phyloP scores from a whole-genome alignment of 2,113 vertebrate genomes.

The Tragelaphus strepsiceros region DNA sequence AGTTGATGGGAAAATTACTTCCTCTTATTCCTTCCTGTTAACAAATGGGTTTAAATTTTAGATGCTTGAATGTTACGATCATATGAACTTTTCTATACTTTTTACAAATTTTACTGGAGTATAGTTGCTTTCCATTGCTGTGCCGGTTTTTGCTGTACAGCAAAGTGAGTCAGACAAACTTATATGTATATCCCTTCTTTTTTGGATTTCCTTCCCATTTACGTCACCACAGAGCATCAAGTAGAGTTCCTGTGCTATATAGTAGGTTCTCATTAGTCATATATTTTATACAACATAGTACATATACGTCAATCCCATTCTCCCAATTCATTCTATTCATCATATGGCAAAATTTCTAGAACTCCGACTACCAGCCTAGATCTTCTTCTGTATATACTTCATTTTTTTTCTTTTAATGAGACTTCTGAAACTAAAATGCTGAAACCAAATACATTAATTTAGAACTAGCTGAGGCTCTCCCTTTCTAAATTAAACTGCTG shows the following conservation, averaged over 20 bases:
- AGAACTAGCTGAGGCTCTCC: neutral
- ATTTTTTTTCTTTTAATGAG: neutral
- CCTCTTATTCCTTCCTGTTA: neutral
- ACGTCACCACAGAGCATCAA: neutral
- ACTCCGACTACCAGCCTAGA: neutral
- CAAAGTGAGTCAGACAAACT: neutral
- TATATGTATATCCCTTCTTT: neutral
- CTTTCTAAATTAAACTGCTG: neutral
- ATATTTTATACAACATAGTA: neutral
- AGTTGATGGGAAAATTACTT: neutral
- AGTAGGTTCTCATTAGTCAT: neutral
- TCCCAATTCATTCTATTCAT: neutral
- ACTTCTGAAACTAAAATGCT: neutral
- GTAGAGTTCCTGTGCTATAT: neutral
- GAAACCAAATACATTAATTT: neutral
- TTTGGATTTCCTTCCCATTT: neutral
- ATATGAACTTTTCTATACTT: neutral
- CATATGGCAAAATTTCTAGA: neutral
- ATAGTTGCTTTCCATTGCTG: neutral
- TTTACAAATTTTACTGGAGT: neutral
- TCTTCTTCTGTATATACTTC: neutral
- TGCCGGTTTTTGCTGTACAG: neutral
- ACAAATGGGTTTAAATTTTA: neutral
- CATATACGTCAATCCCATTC: neutral
- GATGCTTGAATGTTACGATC: neutral